Evolutionary conservation across 2,888 invertebrate species (phyloP).

Genomic region (Melipona bicolor): DNA sequence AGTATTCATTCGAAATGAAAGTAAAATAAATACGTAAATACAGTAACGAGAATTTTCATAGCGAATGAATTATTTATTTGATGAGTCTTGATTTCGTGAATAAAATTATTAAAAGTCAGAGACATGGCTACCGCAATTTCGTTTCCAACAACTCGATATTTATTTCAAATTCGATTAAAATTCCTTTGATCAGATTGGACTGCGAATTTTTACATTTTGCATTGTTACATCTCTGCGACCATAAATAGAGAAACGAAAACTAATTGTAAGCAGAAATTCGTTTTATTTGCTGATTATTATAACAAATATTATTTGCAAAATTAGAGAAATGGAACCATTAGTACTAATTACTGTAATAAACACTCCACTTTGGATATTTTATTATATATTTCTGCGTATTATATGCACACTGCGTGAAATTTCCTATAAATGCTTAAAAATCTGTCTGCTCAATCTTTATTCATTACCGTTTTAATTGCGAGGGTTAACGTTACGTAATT

Average conservation of each 20-base stretch:
- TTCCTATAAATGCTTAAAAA: no score
- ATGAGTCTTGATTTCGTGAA: neutral
- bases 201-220: no score
- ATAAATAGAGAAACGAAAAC: no score
- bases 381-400: no score
- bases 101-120: slow-evolving; percentile 12
- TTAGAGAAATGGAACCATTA: no score
- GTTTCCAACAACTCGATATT: slow-evolving; percentile 33
- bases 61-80: neutral
- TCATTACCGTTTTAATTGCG: slow-evolving; percentile 45
- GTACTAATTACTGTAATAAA: no score
- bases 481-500: slow-evolving; percentile 23
- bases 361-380: no score
- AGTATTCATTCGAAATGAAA: neutral
- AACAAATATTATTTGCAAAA: no score
- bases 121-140: neutral
- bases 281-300: no score
- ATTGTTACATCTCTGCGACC: no score
- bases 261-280: no score
- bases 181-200: slow-evolving; percentile 20
- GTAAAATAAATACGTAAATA: neutral
- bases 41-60: neutral
- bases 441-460: neutral
- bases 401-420: no score
- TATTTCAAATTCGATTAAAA: slow-evolving; percentile 52